These are phyloP conservation scores for Siniperca obscura DNA, from an alignment of 2,797 vertebrate genomes.

Conservation along the genomic window DNA sequence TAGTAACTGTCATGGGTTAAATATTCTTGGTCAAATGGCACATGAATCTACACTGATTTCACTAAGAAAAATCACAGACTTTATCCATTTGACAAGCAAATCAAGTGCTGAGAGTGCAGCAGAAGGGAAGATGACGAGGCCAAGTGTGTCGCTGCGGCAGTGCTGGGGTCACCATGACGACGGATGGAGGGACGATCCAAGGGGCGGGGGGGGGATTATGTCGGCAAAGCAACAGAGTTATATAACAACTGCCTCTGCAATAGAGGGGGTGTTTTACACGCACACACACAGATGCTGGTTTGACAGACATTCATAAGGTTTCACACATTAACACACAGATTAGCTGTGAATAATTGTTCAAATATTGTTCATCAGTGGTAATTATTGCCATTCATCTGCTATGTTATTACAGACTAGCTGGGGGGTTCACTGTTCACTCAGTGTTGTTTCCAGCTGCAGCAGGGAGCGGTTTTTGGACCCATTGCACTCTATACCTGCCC, in stretches of 20 bases:
- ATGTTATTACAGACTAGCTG: background rate
- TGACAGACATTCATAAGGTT: background rate
- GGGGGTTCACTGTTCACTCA: background rate
- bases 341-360: background rate
- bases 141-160: conserved; percentile 59
- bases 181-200: conserved; percentile 55
- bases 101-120: conserved; percentile 28
- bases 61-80: background rate
- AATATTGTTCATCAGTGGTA: background rate
- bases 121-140: conserved; percentile 27
- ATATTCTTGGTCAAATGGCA: background rate
- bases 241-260: conserved; percentile 60
- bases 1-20: background rate
- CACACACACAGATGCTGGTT: background rate
- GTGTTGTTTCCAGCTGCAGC: background rate
- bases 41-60: background rate
- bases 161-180: conserved; percentile 73
- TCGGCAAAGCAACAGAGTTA: conserved; percentile 47
- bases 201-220: conserved; percentile 36
- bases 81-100: conserved; percentile 47
- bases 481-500: background rate
- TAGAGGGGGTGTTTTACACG: conserved; percentile 6
- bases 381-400: background rate
- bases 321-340: conserved; percentile 19
- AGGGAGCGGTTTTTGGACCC: background rate